phyloP scores from a whole-genome alignment of 1,140 invertebrate species.

The Drosophila pandora region DNA sequence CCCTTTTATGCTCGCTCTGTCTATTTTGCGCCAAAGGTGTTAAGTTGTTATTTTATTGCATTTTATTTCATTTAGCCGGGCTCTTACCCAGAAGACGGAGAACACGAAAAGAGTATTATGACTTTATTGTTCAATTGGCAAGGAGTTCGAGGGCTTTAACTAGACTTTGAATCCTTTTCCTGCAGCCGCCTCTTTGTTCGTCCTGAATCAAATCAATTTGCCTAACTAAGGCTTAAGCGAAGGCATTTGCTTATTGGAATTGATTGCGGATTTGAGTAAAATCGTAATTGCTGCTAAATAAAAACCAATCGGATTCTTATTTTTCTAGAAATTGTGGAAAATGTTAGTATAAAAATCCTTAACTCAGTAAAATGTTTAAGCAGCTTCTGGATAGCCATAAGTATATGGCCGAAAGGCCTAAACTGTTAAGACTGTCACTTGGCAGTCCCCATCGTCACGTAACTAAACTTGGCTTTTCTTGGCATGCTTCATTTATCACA shows the following conservation, averaged over 20 bases:
- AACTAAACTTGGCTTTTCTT: conserved; percentile 39
- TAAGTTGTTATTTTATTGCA: conserved; percentile 68
- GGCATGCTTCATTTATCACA: conserved; percentile 63
- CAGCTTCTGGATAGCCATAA: neutral
- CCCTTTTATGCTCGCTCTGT: conserved; percentile 58
- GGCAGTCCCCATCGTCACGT: conserved; percentile 29
- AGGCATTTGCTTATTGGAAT: neutral
- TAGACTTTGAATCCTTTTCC: conserved; percentile 14
- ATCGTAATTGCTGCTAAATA: neutral
- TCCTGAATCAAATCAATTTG: conserved; percentile 32
- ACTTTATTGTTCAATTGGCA: conserved; percentile 60
- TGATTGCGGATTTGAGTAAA: neutral
- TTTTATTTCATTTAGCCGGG: conserved; percentile 57
- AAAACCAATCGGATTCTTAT: neutral
- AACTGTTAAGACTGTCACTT: conserved; percentile 21
- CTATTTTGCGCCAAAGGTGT: conserved; percentile 58
- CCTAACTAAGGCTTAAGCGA: conserved; percentile 5
- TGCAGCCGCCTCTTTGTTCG: conserved; percentile 5
- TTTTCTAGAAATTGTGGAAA: too few relatives aligned
- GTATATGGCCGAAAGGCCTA: neutral
- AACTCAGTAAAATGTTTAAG: neutral
- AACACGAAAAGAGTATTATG: conserved; percentile 51
- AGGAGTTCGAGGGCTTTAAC: conserved; percentile 23
- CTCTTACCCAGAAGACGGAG: conserved; percentile 16
- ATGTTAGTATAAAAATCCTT: too few relatives aligned